Evolutionary conservation across 2,888 invertebrate species (phyloP), one percentile per base, ranked within the genome.

Genomic region (Podotricha telesiphe): DNA sequence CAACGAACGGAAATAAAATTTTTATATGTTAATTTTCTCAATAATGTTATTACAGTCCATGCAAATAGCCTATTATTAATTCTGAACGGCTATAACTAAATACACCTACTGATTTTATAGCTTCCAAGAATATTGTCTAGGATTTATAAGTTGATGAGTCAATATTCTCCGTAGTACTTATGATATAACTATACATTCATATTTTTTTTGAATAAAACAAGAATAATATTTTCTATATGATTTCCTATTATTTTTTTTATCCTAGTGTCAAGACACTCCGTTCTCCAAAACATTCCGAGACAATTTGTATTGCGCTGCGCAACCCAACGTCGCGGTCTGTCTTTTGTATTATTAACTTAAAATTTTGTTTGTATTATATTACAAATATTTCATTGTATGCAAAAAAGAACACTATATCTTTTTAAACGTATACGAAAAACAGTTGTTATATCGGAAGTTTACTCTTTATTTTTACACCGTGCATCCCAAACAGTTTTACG

Each of bases 1-100:
- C 22, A 17, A 2, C 4, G 6, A 55, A 17, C n/a, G 3, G 5
- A 58, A 20, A 22, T 6, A 59, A 15, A 45, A 22, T 17, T 34
- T 62, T 62, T 47, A 37, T 34, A 50, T 47, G 15, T 37, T n/a
- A 67, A 19, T 53, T 62, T 61, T 50, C 47, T 13, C 55, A 42
- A 62, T 65, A 61, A 65, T 55, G 51, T 53, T 28, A 50, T 65
- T 40, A 51, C 65, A 62, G 55, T 48, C 42, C 37, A 65, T 66
- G 55, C 65, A 65, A 69, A 56, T 65, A 61, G 34, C 51, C 65
- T 69, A 53, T 53, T 67, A 56, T 55, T 59, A 48, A 69, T 63
- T 50, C 37, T 37, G 19, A 67, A 66, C 58, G 51, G 28, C 51
- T 45, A 48, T 58, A 64, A 70, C 42, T 53, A 37, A 66, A 70